Evolutionary conservation across 1,140 invertebrate species (phyloP), one percentile per base, ranked within the genome.

Genomic region (Drosophila aff.): DNA sequence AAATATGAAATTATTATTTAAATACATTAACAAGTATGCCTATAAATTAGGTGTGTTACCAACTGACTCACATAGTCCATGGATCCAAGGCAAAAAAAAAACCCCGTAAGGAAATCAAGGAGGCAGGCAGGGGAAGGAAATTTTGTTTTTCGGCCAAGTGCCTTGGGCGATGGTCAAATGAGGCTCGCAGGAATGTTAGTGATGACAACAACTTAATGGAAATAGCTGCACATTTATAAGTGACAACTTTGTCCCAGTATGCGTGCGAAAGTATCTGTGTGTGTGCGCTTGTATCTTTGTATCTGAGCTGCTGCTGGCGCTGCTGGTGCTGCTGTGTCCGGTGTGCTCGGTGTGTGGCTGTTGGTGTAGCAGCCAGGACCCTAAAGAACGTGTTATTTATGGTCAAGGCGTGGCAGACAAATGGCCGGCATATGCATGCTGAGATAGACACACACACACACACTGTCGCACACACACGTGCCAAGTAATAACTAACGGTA

Each of bases 141-240:
- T 61, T 52, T 18, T 52, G 55, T 79, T 69, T 81, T 62, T 57
- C 53, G 73, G 64, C 64, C 82, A 86, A 81, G 76, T 79, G 76
- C 53, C 59, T 69, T 43, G 65, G 64, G 55, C 57, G 57, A 41
- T 50, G 46, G 26, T 36, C 49, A 62, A 82, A 82, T 82, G 84
- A 58, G 64, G 63, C 72, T 83, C 84, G 72, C 77, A 82, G 84
- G 76, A 83, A 89, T 80, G 83, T 79, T 87, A 89, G 84, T 89
- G 84, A 89, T 89, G 84, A 89, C 84, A 89, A 89, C 85, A 89
- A 89, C 81, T 89, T 89, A 90, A 89, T 89, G 84, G 85, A 89
- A 89, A 89, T 89, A 81, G 82, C 81, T 89, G 76, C 85, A 89
- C 84, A 89, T 89, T 89, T 90, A 89, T 89, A 89, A 89, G 84